These are phyloP conservation scores for Nothoprocta perdicaria DNA, from an alignment of 2,113 vertebrate genomes.

Conservation along the genomic window DNA sequence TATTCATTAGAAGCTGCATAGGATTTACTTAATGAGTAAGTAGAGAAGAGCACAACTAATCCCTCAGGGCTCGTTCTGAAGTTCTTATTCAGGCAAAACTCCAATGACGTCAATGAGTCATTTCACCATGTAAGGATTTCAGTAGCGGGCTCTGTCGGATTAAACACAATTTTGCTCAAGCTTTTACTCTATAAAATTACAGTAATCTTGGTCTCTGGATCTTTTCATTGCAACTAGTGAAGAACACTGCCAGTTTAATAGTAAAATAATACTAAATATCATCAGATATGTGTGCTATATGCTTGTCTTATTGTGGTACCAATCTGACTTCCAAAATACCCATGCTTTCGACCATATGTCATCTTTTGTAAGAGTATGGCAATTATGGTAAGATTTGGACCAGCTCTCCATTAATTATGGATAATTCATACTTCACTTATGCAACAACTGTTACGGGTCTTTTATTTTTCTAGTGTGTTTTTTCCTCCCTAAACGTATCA, in stretches of 20 bases:
- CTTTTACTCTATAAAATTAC: neutral
- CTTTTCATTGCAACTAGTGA: neutral
- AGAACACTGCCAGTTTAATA: conserved; percentile 8
- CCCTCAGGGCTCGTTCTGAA: neutral
- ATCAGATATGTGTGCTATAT: neutral
- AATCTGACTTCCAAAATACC: conserved; percentile 29
- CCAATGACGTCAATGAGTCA: neutral
- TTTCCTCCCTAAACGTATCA: neutral
- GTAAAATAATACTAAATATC: neutral
- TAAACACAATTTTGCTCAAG: conserved; percentile 15
- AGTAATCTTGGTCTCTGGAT: neutral
- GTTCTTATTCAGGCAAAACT: conserved; percentile 7
- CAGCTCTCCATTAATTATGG: neutral
- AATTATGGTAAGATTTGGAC: conserved; percentile 44
- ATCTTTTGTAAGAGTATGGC: conserved; percentile 7
- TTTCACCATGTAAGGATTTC: conserved; percentile 15
- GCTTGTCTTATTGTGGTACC: conserved; percentile 7
- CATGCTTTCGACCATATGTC: neutral
- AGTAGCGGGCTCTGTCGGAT: neutral
- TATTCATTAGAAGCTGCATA: neutral
- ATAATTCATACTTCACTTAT: neutral
- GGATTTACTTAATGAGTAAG: conserved; percentile 25
- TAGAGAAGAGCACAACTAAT: conserved; percentile 29
- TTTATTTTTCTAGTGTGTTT: conserved; percentile 6
- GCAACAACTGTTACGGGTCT: neutral